Base-by-base conservation (phyloP, 2,888 invertebrate genomes). In the Chrysodeixis includens region DNA sequence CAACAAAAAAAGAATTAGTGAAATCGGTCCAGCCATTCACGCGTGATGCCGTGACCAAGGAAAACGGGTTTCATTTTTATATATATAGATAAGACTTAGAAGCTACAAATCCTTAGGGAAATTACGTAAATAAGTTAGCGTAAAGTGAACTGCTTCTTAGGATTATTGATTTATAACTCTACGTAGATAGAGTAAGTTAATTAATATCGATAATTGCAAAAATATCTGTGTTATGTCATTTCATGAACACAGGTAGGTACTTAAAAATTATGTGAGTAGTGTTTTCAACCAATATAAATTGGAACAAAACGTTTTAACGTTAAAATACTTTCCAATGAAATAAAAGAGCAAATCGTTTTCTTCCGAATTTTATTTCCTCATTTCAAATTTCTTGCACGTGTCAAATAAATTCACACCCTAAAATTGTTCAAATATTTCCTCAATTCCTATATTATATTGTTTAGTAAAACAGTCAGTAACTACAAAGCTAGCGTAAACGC, bases 401-500 rank as follows among this genome's bases (percentile, higher is more conserved):
- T 1, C 35, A 35, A 14, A 35, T 35, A 6, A 6, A 26, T 4
- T 2, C 26, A 26, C 6, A 14, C 12, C 1, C 12, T 1, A 12
- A 2, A 10, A 10, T 12, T 3, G 9, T 35, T 1, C 9, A 35
- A 35, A 40, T n/a, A n/a, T 40, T 40, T 40, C 40, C n/a, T n/a
- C n/a, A 40, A 40, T 4, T 12, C 35, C 5, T 35, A 12, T 52
- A 40, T 22, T 57, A 49, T 76, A 57, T 76, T 57, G 49, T n/a
- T 18, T 56, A 69, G 60, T 32, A 32, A 18, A 52, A 44, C 16
- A 20, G n/a, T n/a, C 56, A 35, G 12, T 53, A 12, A 57, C 51
- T 26, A 58, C 54, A 56, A 56, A 66, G 62, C 54, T 66, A 56
- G 51, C 49, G 56, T 72, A 64, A 74, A 60, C 66, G 69, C 62